These are phyloP conservation scores for Brachionus paranguensis DNA, from an alignment of 1,140 invertebrate species.

Conservation along the genomic window DNA sequence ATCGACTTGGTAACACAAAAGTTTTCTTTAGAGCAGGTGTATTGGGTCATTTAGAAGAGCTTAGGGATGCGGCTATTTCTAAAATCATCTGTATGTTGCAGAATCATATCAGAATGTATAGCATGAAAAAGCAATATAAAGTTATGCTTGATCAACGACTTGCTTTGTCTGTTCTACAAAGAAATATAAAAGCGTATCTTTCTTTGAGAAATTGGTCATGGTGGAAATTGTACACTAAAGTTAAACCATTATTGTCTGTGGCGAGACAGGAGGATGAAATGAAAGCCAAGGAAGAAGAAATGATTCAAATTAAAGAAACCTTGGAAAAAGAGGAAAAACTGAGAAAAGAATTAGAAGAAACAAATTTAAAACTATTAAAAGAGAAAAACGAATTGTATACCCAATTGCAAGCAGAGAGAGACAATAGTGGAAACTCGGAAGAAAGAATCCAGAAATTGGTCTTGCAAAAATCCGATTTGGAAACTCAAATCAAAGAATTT, in stretches of 20 bases:
- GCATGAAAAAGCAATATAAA: slow-evolving; percentile 85
- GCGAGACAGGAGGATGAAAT: slow-evolving; percentile 96
- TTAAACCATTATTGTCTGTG: slow-evolving; percentile 97
- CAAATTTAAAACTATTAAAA: slow-evolving; percentile 71
- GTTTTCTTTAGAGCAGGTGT: slow-evolving; percentile 99
- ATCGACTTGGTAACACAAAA: slow-evolving; percentile 92
- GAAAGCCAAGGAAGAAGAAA: slow-evolving; percentile 91
- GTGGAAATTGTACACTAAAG: slow-evolving; percentile 97
- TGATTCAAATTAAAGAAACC: slow-evolving; percentile 83
- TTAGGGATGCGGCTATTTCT: slow-evolving; percentile 94
- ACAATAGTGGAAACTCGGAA: slow-evolving; percentile 68
- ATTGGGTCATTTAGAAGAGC: slow-evolving; percentile 98
- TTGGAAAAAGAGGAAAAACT: slow-evolving; percentile 87
- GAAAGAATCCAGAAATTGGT: slow-evolving; percentile 84
- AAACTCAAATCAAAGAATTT: slow-evolving; percentile 89
- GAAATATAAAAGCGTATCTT: slow-evolving; percentile 97
- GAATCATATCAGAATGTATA: slow-evolving; percentile 77
- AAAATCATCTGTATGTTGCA: slow-evolving; percentile 99
- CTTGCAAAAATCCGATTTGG: slow-evolving; percentile 91
- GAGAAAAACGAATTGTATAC: slow-evolving; percentile 85
- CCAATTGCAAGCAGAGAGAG: slow-evolving; percentile 79
- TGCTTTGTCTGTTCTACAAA: slow-evolving; percentile 92
- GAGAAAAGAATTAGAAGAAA: slow-evolving; percentile 88
- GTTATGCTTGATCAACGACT: slow-evolving; percentile 94
- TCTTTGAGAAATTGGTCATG: slow-evolving; percentile 96